Evolutionary conservation across 2,113 vertebrate species (phyloP), one percentile per base, ranked within the genome.

Genomic region (Saccopteryx leptura): DNA sequence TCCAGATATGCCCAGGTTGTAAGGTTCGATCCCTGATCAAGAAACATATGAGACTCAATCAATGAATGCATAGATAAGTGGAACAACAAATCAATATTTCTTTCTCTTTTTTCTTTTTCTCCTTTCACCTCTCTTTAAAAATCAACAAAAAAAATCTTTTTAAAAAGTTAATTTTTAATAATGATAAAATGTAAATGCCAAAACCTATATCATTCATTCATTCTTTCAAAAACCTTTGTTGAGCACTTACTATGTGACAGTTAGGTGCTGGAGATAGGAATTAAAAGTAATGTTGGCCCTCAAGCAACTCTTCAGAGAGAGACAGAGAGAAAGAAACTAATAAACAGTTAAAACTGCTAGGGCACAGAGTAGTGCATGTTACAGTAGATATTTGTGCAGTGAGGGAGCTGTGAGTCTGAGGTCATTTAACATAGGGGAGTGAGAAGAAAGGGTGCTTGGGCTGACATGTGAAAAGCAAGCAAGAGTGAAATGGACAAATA

Each of bases 211-310:
- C 28, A 75, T 88, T 82, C 10, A 48, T 72, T 84, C 26, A 85
- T 39, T 90, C 19, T 78, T 31, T 90, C 72, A 68, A 72, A 96
- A 33, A 68, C 28, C 76, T 93, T 94, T 39, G 31, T 71, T 90
- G 31, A 75, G 31, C 9, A 65, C 56, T 58, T 86, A 50, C 3
- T 96, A 8, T 56, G 18, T 56, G 15, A 15, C 33, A 69, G 46
- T 0, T 24, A 82, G 56, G 14, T 81, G 31, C 8, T 56, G 0
- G 14, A 3, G 28, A 13, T 46, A 63, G 33, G 69, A 15, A 39
- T 5, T 12, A 75, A 83, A 12, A 48, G 56, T 52, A 71, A 63
- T 28, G 60, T 6, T n/a, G 28, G 78, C 2, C 15, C n/a, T 88
- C 26, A 79, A 24, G n/a, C 24, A 68, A 4, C 4, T 68, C 24